phyloP scores from a whole-genome alignment of 2,888 invertebrate species.

The Harpalus rubripes region DNA sequence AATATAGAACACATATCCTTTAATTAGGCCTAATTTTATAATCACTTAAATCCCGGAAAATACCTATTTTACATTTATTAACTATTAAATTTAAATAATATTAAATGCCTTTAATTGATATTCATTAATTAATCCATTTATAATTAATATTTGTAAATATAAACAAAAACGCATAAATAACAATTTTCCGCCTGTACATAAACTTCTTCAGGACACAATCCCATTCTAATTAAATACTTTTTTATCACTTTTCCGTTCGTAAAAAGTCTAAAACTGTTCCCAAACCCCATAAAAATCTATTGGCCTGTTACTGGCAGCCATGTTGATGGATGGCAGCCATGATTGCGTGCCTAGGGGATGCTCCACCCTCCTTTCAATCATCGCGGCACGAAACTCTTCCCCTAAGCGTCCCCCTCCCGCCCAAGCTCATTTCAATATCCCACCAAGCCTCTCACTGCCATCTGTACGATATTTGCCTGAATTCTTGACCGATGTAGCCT shows the following conservation, averaged over 20 bases:
- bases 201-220: not conserved
- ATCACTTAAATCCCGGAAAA: not conserved
- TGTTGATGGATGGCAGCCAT: constrained; percentile 82
- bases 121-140: not conserved
- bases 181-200: too few relatives aligned
- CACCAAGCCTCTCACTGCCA: constrained; percentile 74
- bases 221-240: not conserved
- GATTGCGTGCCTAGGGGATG: constrained; percentile 77
- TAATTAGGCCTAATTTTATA: not conserved
- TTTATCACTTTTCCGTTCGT: not conserved
- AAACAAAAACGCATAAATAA: not conserved
- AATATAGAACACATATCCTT: not conserved
- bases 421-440: constrained; percentile 68
- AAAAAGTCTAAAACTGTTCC: not conserved
- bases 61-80: not conserved
- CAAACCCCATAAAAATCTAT: constrained; percentile 49
- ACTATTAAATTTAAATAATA: not conserved
- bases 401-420: constrained; percentile 72
- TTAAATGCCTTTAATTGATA: not conserved
- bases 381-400: constrained; percentile 78
- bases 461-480: constrained; percentile 76
- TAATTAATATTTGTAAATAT: not conserved
- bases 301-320: constrained; percentile 75
- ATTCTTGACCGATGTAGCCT: constrained; percentile 75
- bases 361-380: constrained; percentile 83